phyloP scores from a whole-genome alignment of 2,113 vertebrate genomes.

The Oplegnathus fasciatus region DNA sequence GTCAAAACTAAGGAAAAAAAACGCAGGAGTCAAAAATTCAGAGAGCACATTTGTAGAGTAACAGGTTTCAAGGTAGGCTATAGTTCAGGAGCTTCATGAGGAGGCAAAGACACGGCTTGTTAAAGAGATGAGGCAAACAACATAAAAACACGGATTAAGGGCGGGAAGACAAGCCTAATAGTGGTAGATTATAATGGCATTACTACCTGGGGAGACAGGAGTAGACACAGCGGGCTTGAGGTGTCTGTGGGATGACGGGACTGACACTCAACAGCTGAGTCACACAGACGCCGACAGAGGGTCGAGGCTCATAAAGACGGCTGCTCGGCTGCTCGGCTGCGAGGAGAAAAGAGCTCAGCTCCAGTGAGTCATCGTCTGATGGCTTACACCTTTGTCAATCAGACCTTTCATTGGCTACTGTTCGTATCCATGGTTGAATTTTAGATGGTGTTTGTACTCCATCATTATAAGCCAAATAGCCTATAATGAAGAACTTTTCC shows the following conservation, averaged over 20 bases:
- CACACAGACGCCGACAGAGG: slow-evolving; percentile 52
- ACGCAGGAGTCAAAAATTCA: neutral
- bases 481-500: slow-evolving; percentile 27
- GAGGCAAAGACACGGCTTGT: slow-evolving; percentile 18
- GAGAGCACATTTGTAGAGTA: slow-evolving; percentile 10
- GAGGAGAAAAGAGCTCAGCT: slow-evolving; percentile 25
- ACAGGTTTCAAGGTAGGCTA: slow-evolving; percentile 11
- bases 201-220: slow-evolving; percentile 59
- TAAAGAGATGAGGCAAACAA: slow-evolving; percentile 43
- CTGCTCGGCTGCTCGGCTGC: slow-evolving; percentile 29
- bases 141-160: slow-evolving; percentile 53
- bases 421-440: slow-evolving; percentile 6
- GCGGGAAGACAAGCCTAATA: slow-evolving; percentile 52
- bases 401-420: slow-evolving; percentile 11
- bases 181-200: slow-evolving; percentile 65
- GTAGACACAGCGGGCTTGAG: slow-evolving; percentile 36
- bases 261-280: slow-evolving; percentile 61
- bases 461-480: slow-evolving; percentile 9
- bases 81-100: slow-evolving; percentile 12
- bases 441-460: neutral
- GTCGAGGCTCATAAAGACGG: slow-evolving; percentile 57
- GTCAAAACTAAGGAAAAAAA: neutral
- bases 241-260: slow-evolving; percentile 62
- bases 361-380: slow-evolving; percentile 58
- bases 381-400: slow-evolving; percentile 47